Base-by-base conservation (phyloP, 1,140 invertebrate species). In the Luehdorfia chinensis region DNA sequence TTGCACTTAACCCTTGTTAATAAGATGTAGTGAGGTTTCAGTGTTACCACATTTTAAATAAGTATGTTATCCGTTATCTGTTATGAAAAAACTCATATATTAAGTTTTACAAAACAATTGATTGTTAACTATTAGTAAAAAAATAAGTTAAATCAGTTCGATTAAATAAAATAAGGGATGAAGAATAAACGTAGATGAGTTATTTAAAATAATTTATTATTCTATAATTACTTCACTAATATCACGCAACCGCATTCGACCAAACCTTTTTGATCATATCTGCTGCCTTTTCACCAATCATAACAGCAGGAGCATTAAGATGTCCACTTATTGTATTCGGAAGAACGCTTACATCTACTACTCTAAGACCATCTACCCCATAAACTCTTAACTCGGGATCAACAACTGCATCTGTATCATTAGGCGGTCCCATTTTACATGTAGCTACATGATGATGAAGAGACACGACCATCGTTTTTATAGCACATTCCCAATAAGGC, bases 221-320 rank as follows among this genome's bases (percentile, higher is more conserved):
- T n/a, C 32, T 46, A 36, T 9, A 44, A 7, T 21, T 27, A 30
- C 39, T 51, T 34, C 28, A 25, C 9, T 52, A 46, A 28, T 39
- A 50, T 39, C 45, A 59, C 7, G 47, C 46, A 59, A 79, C 54
- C 12, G 63, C 56, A 57, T 80, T 83, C 2, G 58, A 69, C 91
- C 91, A 92, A 23, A 88, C 76, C 36, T 87, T 73, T 60, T 92
- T 93, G 23, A 97, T 95, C 72, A 97, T 88, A 74, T 96, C 94
- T 0, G 95, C 91, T 0, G 90, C 94, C 65, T 95, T 95, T 78
- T 98, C 96, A 0, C 90, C 96, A 30, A 98, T 93, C 95, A 97
- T 96, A 23, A 91, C 88, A 1, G 93, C 90, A 0, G 91, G 90
- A 0, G 92, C 92, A 55, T 92, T 92, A 0, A 92, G 90, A 66